Percentiles rank a stretch among this genome's conserved stretches.
Evolutionary conservation across 2,888 invertebrate genomes (phyloP).

Genomic region (Drosophila siamana): DNA sequence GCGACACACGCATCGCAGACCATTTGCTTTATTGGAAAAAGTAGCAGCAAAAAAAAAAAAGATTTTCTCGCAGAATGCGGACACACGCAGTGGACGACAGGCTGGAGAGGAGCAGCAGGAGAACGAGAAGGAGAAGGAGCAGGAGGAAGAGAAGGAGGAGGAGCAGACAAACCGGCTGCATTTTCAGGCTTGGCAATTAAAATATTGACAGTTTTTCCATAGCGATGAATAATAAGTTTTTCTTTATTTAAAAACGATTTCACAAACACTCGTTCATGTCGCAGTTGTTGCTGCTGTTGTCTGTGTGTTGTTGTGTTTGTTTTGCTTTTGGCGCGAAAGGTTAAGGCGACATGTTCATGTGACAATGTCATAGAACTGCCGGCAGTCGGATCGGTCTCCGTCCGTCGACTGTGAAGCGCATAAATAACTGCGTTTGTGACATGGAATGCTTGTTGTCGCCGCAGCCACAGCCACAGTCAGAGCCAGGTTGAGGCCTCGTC

Average conservation of each 20-base stretch:
- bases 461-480: background rate
- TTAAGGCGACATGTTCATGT: slow-evolving; percentile 81
- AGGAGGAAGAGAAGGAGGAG: slow-evolving; percentile 7
- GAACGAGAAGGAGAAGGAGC: slow-evolving; percentile 17
- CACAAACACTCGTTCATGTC: slow-evolving; percentile 36
- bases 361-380: slow-evolving; percentile 79
- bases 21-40: slow-evolving; percentile 82
- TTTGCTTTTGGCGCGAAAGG: slow-evolving; percentile 70
- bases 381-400: slow-evolving; percentile 54
- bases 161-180: slow-evolving; percentile 54
- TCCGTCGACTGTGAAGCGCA: slow-evolving; percentile 70
- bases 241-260: slow-evolving; percentile 52
- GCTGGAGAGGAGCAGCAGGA: slow-evolving; percentile 17
- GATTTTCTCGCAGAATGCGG: slow-evolving; percentile 78
- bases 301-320: slow-evolving; percentile 20
- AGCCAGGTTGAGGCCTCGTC: slow-evolving; percentile 63
- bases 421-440: slow-evolving; percentile 82
- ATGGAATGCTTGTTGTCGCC: slow-evolving; percentile 63
- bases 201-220: slow-evolving; percentile 79
- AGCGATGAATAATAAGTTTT: slow-evolving; percentile 74
- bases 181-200: slow-evolving; percentile 70
- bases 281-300: too few species aligned
- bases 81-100: slow-evolving; percentile 76
- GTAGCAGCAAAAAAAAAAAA: slow-evolving; percentile 54
- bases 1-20: slow-evolving; percentile 69